These are phyloP conservation scores for Ormyrus nitidulus DNA, from an alignment of 2,888 invertebrate species.

Conservation along the genomic window DNA sequence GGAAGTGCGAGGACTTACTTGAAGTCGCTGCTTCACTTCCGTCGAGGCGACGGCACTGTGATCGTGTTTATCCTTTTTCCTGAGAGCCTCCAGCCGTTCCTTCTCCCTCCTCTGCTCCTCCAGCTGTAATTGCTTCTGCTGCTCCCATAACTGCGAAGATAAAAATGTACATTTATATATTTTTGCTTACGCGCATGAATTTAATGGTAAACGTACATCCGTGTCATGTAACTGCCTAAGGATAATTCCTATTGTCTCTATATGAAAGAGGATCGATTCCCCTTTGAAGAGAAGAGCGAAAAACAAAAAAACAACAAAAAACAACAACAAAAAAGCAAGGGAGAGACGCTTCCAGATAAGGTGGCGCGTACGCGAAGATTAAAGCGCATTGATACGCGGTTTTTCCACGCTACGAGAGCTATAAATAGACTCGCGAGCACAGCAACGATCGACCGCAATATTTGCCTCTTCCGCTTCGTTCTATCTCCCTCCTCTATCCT, in stretches of 20 bases:
- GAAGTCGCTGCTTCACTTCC: constrained; percentile 96
- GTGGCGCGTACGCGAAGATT: too few relatives aligned
- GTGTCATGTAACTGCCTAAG: too few relatives aligned
- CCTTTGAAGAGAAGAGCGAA: not conserved
- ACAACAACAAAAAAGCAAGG: not conserved
- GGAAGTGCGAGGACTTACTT: constrained; percentile 77
- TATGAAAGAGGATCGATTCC: too few relatives aligned
- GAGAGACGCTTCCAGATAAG: too few relatives aligned
- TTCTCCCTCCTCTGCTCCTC: constrained; percentile 88
- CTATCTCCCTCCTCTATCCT: not conserved
- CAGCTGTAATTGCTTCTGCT: constrained; percentile 83
- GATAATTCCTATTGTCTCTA: too few relatives aligned
- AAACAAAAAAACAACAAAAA: not conserved
- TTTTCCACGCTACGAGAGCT: too few relatives aligned
- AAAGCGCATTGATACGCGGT: too few relatives aligned
- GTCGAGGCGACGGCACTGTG: constrained; percentile 97
- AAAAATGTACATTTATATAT: not conserved
- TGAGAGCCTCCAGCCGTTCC: constrained; percentile 89
- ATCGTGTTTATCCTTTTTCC: constrained; percentile 95
- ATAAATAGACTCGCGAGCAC: too few relatives aligned
- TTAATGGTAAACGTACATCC: too few relatives aligned
- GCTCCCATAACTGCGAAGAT: constrained; percentile 89
- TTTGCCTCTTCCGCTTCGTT: too few relatives aligned
- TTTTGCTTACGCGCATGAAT: not conserved
- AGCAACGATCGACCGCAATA: too few relatives aligned